Evolutionary conservation across 2,888 invertebrate genomes (phyloP).

Genomic region (Balanococcus diminutus): DNA sequence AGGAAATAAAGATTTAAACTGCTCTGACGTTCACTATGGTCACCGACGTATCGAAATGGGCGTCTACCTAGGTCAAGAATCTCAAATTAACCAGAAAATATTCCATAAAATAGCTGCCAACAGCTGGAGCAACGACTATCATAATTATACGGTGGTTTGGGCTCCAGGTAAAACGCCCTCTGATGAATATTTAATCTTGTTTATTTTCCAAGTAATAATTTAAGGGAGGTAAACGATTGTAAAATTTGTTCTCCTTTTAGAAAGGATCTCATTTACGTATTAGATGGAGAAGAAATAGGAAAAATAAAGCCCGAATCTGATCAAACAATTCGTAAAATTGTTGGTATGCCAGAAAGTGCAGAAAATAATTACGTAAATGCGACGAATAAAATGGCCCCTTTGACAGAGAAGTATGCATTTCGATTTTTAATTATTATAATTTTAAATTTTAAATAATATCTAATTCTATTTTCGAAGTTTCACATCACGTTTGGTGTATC

Average conservation of each 20-base stretch:
- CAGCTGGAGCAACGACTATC: slow-evolving; percentile 63
- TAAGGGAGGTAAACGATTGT: neutral
- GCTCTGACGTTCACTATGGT: slow-evolving; percentile 58
- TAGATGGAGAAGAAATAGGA: slow-evolving; percentile 29
- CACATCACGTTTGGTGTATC: slow-evolving; percentile 59
- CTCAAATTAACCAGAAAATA: slow-evolving; percentile 58
- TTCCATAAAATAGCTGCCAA: slow-evolving; percentile 57
- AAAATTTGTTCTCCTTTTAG: neutral
- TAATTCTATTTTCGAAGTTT: slow-evolving; percentile 57
- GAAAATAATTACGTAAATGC: slow-evolving; percentile 56
- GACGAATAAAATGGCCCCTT: slow-evolving; percentile 69
- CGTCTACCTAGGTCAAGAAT: slow-evolving; percentile 58
- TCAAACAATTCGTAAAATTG: slow-evolving; percentile 46
- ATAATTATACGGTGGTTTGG: slow-evolving; percentile 66
- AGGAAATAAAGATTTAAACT: slow-evolving; percentile 61
- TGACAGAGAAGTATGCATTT: slow-evolving; percentile 69
- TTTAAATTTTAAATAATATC: too few relatives aligned
- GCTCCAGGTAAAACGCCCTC: slow-evolving; percentile 60
- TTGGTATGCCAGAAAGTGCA: slow-evolving; percentile 55
- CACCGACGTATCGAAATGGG: slow-evolving; percentile 60
- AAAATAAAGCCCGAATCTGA: neutral
- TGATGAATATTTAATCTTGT: neutral
- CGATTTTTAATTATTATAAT: too few relatives aligned
- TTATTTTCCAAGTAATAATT: neutral
- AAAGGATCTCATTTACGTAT: slow-evolving; percentile 13